Base-by-base conservation (phyloP, 2,888 invertebrate genomes). In the Slavum lentiscoides region DNA sequence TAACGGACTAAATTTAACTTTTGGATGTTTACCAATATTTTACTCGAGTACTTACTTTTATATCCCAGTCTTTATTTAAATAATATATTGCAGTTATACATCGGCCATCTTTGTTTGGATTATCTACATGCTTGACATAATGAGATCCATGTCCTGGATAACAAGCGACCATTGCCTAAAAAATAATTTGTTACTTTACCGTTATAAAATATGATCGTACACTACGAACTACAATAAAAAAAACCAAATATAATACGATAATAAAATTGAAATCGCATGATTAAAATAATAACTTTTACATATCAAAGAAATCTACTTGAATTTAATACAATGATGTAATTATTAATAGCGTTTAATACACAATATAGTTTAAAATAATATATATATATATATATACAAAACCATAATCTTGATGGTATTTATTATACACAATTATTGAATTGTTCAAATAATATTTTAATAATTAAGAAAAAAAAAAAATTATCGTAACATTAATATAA, bases 71-170 rank as follows among this genome's bases (percentile, higher is more conserved):
- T 85, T 93, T 90, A 88, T 98, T 98, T 85, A 98, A 91, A 89
- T 98, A 98, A 88, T 98, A 98, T 85, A 98, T 98, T 83, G 96
- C 94, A 11, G 98, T 98, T 85, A 98, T 95, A 86, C 97, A 96
- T 83, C 98, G 91, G 23, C 98, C 98, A 88, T 98, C 98, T 85
- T 92, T 91, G 87, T 96, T 96, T 9, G 98, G 98, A 88, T 98
- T 98, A 88, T 98, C 98, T 64, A 98, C 96, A 87, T 98, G 98
- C 87, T 96, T 95, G 77, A 98, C 95, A 87, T 98, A 98, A 86
- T 95, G 94, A 17, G 96, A 92, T 81, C 96, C 96, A 75, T 92
- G 91, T 53, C 97, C 98, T 0, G 98, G 98, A 87, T 98, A 98
- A 86, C 97, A 97, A 61, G 98, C 98, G 61, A 98, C 94, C 98